Evolutionary conservation across 2,797 vertebrate genomes (phyloP).

Genomic region (Sparidentex hasta): DNA sequence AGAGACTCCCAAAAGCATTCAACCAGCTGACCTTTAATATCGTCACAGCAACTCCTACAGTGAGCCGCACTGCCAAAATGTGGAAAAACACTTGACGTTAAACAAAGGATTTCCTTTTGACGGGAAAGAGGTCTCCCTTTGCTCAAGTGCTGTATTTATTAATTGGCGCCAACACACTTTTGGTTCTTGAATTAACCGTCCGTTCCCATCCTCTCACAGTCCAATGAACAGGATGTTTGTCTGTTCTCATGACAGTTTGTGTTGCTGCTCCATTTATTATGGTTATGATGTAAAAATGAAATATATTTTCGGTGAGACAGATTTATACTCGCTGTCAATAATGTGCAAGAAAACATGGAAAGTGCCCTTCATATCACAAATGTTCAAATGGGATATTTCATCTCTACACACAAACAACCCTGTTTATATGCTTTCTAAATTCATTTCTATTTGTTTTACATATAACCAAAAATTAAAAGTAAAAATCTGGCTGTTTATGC

Average conservation of each 20-base stretch:
- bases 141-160: slow-evolving; percentile 70
- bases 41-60: slow-evolving; percentile 40
- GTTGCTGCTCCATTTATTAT: slow-evolving; percentile 1
- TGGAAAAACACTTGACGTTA: slow-evolving; percentile 82
- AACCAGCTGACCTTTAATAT: slow-evolving; percentile 53
- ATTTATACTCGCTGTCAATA: not conserved
- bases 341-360: not conserved
- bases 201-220: slow-evolving; percentile 46
- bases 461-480: slow-evolving; percentile 27
- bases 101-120: slow-evolving; percentile 88
- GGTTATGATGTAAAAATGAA: not conserved
- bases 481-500: slow-evolving; percentile 36
- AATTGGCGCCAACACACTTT: slow-evolving; percentile 73
- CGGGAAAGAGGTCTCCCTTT: slow-evolving; percentile 57
- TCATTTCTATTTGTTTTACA: slow-evolving; percentile 39
- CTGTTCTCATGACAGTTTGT: slow-evolving; percentile 42
- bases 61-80: slow-evolving; percentile 62
- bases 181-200: slow-evolving; percentile 49
- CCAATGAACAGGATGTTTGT: slow-evolving; percentile 77
- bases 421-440: not conserved
- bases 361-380: not conserved
- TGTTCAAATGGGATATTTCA: not conserved
- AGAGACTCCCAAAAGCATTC: slow-evolving; percentile 34
- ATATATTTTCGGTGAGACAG: not conserved
- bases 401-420: not conserved